phyloP scores from a whole-genome alignment of 2,797 vertebrate genomes.

The Silurus lanzhouensis region DNA sequence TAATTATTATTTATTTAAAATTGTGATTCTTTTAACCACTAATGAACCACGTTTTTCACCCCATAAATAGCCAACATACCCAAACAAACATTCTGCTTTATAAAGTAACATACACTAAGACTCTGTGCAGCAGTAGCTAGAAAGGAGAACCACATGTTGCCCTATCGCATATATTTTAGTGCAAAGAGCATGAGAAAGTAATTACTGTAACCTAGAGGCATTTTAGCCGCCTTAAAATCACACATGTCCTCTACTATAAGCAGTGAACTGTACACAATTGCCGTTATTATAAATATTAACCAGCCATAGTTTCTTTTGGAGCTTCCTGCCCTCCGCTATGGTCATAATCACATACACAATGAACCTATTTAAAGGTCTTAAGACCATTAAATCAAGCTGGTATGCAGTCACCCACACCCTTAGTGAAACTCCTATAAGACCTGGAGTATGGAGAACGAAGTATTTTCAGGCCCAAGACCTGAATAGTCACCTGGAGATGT shows the following conservation, averaged over 20 bases:
- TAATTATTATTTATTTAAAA: neutral
- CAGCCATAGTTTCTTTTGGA: slow-evolving; percentile 43
- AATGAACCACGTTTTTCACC: neutral
- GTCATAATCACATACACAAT: slow-evolving; percentile 61
- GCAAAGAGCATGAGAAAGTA: slow-evolving; percentile 15
- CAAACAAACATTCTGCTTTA: neutral
- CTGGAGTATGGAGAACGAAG: neutral
- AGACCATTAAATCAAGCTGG: slow-evolving; percentile 61
- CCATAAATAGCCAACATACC: neutral
- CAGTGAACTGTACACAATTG: slow-evolving; percentile 49
- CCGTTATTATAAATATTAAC: slow-evolving; percentile 49
- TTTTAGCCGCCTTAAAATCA: neutral
- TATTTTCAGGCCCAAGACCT: neutral
- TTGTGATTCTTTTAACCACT: neutral
- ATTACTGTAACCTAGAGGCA: slow-evolving; percentile 23
- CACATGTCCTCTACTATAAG: slow-evolving; percentile 7
- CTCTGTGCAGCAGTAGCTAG: neutral
- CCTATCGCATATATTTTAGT: neutral
- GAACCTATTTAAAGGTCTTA: slow-evolving; percentile 62
- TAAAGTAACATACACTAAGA: neutral
- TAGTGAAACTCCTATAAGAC: slow-evolving; percentile 36
- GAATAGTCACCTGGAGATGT: neutral
- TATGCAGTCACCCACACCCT: slow-evolving; percentile 51
- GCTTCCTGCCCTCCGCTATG: slow-evolving; percentile 33
- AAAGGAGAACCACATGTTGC: neutral